Conservation (phyloP, 2,113 vertebrate species). For the Cephalopterus ornatus region DNA sequence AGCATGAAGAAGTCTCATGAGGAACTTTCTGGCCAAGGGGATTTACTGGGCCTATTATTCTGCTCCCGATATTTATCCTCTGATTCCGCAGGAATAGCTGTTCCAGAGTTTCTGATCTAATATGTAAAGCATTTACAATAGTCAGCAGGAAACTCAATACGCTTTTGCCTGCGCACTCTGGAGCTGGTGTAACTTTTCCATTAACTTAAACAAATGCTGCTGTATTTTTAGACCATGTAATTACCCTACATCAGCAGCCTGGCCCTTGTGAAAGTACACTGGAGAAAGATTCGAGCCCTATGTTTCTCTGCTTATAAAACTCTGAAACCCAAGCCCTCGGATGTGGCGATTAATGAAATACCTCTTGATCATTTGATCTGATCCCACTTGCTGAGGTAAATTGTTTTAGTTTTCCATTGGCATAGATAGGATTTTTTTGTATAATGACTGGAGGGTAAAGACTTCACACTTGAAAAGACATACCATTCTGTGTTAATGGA, state of each 20-base stretch:
- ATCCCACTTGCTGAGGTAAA: constrained; percentile 69
- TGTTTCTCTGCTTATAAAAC: constrained; percentile 69
- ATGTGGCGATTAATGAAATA: constrained; percentile 76
- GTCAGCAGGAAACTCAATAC: constrained; percentile 81
- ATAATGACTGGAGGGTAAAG: constrained; percentile 55
- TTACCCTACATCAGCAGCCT: constrained; percentile 75
- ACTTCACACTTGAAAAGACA: constrained; percentile 64
- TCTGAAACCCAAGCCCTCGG: constrained; percentile 72
- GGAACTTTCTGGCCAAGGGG: constrained; percentile 48
- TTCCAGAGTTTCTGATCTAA: constrained; percentile 61
- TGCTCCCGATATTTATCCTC: constrained; percentile 51
- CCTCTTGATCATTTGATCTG: constrained; percentile 65
- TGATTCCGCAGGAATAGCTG: constrained; percentile 57
- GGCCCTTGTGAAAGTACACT: constrained; percentile 56
- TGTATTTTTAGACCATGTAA: constrained; percentile 81
- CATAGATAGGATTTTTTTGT: constrained; percentile 67
- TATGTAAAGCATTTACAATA: constrained; percentile 67
- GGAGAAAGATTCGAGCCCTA: constrained; percentile 66
- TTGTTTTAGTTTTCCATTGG: constrained; percentile 73
- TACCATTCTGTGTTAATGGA: constrained; percentile 43
- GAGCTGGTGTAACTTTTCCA: constrained; percentile 67
- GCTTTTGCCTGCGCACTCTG: constrained; percentile 54
- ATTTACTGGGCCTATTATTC: constrained; percentile 65
- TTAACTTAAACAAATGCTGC: constrained; percentile 76
- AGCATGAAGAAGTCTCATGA: constrained; percentile 26